Evolutionary conservation across 2,888 invertebrate species (phyloP), one percentile per base, ranked within the genome.

Genomic region (Agrotis clavis): DNA sequence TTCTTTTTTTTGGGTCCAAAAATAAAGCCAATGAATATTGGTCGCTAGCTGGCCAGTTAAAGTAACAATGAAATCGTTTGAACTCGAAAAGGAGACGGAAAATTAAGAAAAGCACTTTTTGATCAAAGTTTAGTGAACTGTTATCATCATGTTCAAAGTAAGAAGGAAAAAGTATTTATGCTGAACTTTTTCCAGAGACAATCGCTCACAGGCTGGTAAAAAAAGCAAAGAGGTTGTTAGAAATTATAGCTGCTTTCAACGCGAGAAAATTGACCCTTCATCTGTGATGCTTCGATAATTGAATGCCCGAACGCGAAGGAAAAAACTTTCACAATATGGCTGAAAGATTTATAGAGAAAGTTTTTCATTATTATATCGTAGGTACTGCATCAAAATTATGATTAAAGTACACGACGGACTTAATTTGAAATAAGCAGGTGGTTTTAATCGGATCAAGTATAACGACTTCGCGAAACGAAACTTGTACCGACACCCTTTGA

Each of bases 361-460:
- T 67, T 82, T 69, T 79, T 47, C 25, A 57, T 51, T 82, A 63
- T 63, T 53, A 41, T 41, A 41, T 54, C 60, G 64, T 45, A 61
- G 30, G 51, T 47, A 71, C 50, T 67, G n/a, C 19, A 65, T 57
- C 67, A 71, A 54, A 82, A 66, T 72, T 71, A 67, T 81, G 64
- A 77, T 60, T 50, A 53, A 67, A 67, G 54, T 77, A 61, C 56
- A 59, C 47, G 30, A 30, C 48, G 62, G 48, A 66, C 53, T 56
- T 62, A 77, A 81, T 77, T 82, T 66, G 62, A 67, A 82, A 72
- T 72, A 77, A 82, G 71, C 82, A 83, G 72, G 78, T 84, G 84
- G 67, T 71, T 73, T 74, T 71, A 78, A 82, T 81, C 73, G 71
- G 70, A 78, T 81, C 65, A 73, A 73, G 62, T 64, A 51, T 70